Conservation (phyloP, 2,797 vertebrate species). For the Molossus alvarezi region DNA sequence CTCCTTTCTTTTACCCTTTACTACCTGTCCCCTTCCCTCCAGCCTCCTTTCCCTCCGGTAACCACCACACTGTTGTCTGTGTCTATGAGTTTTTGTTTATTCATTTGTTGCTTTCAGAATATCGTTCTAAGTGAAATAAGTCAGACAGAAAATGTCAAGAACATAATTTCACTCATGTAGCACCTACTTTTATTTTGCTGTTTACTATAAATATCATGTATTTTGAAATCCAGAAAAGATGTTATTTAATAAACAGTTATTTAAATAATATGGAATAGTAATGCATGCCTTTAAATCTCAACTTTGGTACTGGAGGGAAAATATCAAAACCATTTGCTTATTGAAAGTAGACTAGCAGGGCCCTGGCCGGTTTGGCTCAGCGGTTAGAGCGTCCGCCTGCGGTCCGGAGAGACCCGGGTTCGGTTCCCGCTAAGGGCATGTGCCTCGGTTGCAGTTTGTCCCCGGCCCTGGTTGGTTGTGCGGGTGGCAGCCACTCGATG, state of each 20-base stretch:
- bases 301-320: neutral
- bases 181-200: neutral
- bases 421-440: no score
- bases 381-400: no score
- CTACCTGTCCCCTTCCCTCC: neutral
- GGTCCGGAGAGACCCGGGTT: no score
- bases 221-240: conserved; percentile 48
- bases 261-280: conserved; percentile 36
- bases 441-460: no score
- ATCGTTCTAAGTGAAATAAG: neutral
- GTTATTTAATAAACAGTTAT: neutral
- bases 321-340: conserved; percentile 30
- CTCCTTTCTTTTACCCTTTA: neutral
- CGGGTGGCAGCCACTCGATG: no score
- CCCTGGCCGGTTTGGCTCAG: no score
- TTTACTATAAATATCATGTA: neutral
- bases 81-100: neutral
- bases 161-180: neutral
- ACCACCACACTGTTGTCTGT: neutral
- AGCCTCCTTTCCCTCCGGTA: neutral
- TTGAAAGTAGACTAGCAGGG: neutral
- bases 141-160: neutral
- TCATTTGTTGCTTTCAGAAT: neutral
- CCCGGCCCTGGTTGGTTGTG: no score
- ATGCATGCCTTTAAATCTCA: neutral